Evolutionary conservation across 2,113 vertebrate species (phyloP).

Genomic region (Microtus ochrogaster): DNA sequence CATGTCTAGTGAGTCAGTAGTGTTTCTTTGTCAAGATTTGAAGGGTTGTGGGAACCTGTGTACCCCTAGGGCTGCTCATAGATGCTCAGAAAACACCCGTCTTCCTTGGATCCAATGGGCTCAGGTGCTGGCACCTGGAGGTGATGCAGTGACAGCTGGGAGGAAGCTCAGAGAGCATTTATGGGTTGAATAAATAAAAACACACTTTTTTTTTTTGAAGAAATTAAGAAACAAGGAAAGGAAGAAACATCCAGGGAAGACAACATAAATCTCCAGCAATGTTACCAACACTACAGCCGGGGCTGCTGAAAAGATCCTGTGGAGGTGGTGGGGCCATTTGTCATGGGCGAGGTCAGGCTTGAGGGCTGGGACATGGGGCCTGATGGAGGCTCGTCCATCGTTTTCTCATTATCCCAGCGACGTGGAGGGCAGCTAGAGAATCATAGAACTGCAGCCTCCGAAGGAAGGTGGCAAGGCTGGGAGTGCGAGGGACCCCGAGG

Average conservation of each 20-base stretch:
- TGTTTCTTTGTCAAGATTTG: background rate
- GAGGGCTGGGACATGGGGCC: background rate
- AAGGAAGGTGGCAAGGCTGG: background rate
- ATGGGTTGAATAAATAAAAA: background rate
- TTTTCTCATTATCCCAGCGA: background rate
- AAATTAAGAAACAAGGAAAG: background rate
- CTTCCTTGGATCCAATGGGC: background rate
- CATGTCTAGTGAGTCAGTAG: background rate
- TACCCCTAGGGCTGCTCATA: background rate
- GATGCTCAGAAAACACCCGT: background rate
- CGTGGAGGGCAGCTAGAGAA: fast-evolving
- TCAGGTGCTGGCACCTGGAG: fast-evolving
- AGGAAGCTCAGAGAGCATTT: background rate
- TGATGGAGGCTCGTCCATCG: background rate
- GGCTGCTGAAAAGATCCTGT: background rate
- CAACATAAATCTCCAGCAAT: background rate
- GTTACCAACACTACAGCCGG: background rate
- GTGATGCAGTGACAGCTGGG: fast-evolving
- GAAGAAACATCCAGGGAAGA: background rate
- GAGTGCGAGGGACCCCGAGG: background rate
- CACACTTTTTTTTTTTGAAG: background rate
- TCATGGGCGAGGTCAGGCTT: background rate
- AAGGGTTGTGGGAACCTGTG: background rate
- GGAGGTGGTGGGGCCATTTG: background rate
- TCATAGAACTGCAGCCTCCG: background rate